Base-by-base conservation (phyloP, 2,888 invertebrate species). In the Helobdella robusta region DNA sequence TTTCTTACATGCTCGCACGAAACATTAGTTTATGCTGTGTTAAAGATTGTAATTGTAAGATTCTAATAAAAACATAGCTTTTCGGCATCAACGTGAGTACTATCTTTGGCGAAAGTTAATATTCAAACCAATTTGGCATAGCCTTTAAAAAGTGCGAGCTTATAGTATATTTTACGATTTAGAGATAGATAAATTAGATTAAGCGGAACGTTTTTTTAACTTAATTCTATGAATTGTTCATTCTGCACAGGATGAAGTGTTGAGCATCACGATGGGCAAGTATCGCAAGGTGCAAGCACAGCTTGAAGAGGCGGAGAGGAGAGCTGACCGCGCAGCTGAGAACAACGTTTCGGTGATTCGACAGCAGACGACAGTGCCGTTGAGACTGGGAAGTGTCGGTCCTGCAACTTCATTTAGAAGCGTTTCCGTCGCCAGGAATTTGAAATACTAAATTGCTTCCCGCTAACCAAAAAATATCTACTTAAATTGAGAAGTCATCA, bases 281-380 rank as follows among this genome's bases (percentile, higher is more conserved):
- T 68, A 68, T 56, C 68, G 68, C 67, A 68, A 68, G 59, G 50
- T 40, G 11, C 68, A 68, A 59, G 60, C 64, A 34, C 52, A 59
- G 67, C 35, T 68, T 20, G 68, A 68, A 36, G 68, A 68, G 35
- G 61, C 67, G 4, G 68, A 68, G 36, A 65, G 65, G 35, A 35
- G 68, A 15, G 68, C 68, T 20, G 68, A 68, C 65, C 60, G 36
- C 23, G 68, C 67, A 23, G 62, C 36, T 32, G 64, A 59, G 52
- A 56, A 28, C 40, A 67, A 34, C 64, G 54, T 67, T 44, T 40
- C 36, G 8, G 36, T 30, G 28, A 56, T 56, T 1, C 65, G 59
- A 18, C 32, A 59, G 18, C 30, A 44, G 34, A 30, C 48, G 28
- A 75, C 70, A 15, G 74, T 74, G 69, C 72, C 69, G 2, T 72